phyloP scores from a whole-genome alignment of 2,797 vertebrate species.

The Sebastes oblongus region DNA sequence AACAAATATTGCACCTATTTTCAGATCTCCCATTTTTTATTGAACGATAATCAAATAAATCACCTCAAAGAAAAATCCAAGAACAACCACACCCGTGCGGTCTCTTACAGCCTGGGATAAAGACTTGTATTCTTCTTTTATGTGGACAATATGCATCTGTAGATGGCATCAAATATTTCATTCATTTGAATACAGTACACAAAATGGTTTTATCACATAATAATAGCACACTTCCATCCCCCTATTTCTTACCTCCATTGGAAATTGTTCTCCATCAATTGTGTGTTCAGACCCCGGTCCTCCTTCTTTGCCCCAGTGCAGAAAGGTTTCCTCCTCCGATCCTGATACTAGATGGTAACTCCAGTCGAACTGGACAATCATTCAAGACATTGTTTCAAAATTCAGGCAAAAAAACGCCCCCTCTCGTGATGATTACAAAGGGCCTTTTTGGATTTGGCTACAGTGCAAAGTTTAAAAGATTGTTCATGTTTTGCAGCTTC shows the following conservation, averaged over 20 bases:
- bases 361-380: constrained; percentile 76
- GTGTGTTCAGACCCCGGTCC: constrained; percentile 86
- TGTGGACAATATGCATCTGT: constrained; percentile 79
- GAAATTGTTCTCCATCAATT: constrained; percentile 82
- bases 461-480: not conserved
- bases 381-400: not conserved
- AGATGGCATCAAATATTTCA: not conserved
- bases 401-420: not conserved
- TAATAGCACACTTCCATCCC: not conserved
- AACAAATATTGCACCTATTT: not conserved
- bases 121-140: constrained; percentile 65
- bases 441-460: not conserved
- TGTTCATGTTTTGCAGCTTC: not conserved
- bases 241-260: constrained; percentile 86
- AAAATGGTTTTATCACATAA: not conserved
- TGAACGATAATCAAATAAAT: not conserved
- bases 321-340: constrained; percentile 76
- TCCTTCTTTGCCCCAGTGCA: constrained; percentile 82
- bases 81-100: constrained; percentile 68
- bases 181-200: not conserved
- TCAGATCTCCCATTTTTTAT: not conserved
- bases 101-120: constrained; percentile 52
- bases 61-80: constrained; percentile 78
- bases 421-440: not conserved
- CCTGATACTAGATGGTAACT: constrained; percentile 14